Conservation (phyloP, 2,888 invertebrate genomes). For the Diarsia dahlii region DNA sequence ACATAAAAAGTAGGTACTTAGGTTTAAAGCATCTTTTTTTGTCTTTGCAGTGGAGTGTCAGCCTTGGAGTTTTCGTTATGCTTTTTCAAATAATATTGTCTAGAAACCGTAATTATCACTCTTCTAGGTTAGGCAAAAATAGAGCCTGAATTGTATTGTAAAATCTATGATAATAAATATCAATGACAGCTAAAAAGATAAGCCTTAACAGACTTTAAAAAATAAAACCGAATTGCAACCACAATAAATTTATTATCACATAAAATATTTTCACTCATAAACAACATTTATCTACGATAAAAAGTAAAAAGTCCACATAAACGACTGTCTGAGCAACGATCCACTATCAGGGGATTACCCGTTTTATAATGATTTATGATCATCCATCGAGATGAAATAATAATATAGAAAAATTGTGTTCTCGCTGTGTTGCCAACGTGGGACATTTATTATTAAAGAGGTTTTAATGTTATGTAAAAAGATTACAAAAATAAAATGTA, state of each 20-base stretch:
- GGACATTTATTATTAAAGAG: conserved; percentile 58
- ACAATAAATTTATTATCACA: conserved; percentile 61
- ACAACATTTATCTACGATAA: conserved; percentile 61
- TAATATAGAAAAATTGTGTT: conserved; percentile 52
- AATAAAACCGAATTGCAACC: conserved; percentile 53
- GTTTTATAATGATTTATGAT: conserved; percentile 65
- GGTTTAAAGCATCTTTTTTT: too few relatives aligned
- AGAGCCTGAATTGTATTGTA: neutral
- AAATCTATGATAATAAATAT: conserved; percentile 8
- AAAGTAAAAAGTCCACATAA: conserved; percentile 64
- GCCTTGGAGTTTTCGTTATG: too few relatives aligned
- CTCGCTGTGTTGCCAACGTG: conserved; percentile 44
- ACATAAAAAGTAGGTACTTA: too few relatives aligned
- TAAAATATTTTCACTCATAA: conserved; percentile 53
- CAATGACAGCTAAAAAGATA: neutral
- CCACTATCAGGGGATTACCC: conserved; percentile 59
- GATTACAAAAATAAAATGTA: neutral
- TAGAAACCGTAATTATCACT: too few relatives aligned
- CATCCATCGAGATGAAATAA: conserved; percentile 59
- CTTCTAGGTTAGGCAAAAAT: neutral
- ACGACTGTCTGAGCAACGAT: conserved; percentile 57
- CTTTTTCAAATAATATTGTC: too few relatives aligned
- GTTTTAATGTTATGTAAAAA: conserved; percentile 25
- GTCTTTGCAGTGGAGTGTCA: too few relatives aligned
- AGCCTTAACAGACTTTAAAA: conserved; percentile 3